Evolutionary conservation across 2,113 vertebrate genomes (phyloP).

Genomic region (Periophthalmodon schlosseri): DNA sequence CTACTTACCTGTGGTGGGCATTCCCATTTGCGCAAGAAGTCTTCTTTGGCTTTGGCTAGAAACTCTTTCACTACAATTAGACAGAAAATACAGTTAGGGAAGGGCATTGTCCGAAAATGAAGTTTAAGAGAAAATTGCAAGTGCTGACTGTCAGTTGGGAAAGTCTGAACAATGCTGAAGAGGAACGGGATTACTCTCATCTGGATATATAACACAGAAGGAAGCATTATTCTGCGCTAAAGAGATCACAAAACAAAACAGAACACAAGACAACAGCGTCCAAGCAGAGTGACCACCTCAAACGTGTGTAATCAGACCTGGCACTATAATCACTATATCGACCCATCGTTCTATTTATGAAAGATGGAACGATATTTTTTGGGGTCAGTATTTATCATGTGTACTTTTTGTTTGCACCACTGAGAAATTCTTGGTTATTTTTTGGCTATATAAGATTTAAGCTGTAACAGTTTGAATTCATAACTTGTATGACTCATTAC

Average conservation of each 20-base stretch:
- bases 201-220: constrained; percentile 57
- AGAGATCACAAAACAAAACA: constrained; percentile 33
- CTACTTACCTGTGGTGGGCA: constrained; percentile 91
- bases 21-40: constrained; percentile 99
- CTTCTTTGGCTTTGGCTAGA: constrained; percentile 99
- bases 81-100: constrained; percentile 31
- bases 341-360: no score
- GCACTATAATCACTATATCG: no score
- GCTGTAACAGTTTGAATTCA: no score
- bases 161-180: constrained; percentile 28
- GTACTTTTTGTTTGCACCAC: no score
- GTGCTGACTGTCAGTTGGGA: constrained; percentile 18
- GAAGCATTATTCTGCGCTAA: constrained; percentile 27
- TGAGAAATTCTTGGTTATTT: no score
- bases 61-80: constrained; percentile 95
- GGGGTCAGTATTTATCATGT: no score
- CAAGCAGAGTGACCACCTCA: background rate
- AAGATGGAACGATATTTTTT: no score
- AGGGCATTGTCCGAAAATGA: background rate
- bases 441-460: no score
- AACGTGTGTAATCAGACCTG: no score
- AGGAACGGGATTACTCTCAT: constrained; percentile 58
- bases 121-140: constrained; percentile 37
- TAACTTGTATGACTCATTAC: no score
- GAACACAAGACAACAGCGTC: constrained; percentile 59